Evolutionary conservation across 2,113 vertebrate species (phyloP).

Genomic region (Calyptommatus sinebrachiatus): DNA sequence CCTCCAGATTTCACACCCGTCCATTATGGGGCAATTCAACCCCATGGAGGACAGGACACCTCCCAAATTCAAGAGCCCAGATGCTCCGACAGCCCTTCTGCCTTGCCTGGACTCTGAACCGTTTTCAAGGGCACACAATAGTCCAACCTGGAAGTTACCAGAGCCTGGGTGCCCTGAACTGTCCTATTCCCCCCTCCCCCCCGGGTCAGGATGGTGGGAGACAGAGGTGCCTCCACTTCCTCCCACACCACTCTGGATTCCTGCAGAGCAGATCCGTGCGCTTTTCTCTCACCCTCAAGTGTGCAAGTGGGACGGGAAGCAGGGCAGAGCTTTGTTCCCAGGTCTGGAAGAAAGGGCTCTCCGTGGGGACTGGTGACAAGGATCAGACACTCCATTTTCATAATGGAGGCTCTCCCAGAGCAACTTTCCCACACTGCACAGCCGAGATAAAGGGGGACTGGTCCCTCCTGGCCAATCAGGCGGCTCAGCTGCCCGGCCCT

Average conservation of each 20-base stretch:
- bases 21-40: too few species aligned
- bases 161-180: not conserved
- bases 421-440: slow-evolving; percentile 27
- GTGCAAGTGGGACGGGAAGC: not conserved
- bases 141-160: too few species aligned
- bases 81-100: too few species aligned
- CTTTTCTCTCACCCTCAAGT: not conserved
- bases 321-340: not conserved
- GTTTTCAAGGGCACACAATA: not conserved
- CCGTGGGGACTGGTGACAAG: slow-evolving; percentile 9
- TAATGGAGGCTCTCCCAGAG: slow-evolving; percentile 11
- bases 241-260: not conserved
- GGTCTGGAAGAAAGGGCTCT: slow-evolving; percentile 16
- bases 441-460: slow-evolving; percentile 27
- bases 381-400: slow-evolving; percentile 26
- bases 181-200: not conserved
- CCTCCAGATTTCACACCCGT: too few species aligned
- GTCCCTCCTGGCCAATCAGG: slow-evolving; percentile 18
- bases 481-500: not conserved
- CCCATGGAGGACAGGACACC: too few species aligned
- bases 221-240: not conserved
- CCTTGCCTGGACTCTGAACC: too few species aligned
- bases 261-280: not conserved
- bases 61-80: too few species aligned
- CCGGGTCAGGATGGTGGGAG: not conserved